Conservation (phyloP, 2,113 vertebrate species). For the Pseudopodoces humilis region DNA sequence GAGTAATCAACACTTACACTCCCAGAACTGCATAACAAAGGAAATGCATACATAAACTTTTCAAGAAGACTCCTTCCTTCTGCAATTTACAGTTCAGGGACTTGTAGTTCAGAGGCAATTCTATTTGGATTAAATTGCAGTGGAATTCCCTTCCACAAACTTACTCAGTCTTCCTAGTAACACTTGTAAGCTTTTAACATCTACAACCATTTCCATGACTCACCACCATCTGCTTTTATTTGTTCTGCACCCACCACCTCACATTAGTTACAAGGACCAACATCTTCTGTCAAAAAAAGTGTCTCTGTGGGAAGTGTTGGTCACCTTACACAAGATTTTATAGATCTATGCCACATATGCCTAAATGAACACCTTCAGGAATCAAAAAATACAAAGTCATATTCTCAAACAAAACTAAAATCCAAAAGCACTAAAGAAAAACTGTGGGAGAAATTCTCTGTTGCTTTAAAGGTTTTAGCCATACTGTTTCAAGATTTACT, state of each 20-base stretch:
- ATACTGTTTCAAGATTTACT: not conserved
- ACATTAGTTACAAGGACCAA: not conserved
- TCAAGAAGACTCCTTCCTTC: not conserved
- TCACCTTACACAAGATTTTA: not conserved
- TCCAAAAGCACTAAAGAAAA: not conserved
- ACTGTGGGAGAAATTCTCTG: not conserved
- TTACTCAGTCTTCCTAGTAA: not conserved
- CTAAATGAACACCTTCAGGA: not conserved
- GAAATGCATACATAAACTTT: not conserved
- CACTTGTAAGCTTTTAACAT: not conserved
- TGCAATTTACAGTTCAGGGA: not conserved
- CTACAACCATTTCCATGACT: not conserved
- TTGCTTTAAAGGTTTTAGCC: not conserved
- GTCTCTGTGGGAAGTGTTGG: not conserved
- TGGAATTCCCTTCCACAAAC: not conserved
- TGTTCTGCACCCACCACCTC: not conserved
- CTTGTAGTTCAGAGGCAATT: not conserved
- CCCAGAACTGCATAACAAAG: not conserved
- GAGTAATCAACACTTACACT: not conserved
- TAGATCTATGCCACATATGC: not conserved
- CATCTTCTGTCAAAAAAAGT: not conserved
- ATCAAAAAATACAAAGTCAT: not conserved
- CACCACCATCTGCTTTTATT: not conserved
- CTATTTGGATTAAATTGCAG: not conserved
- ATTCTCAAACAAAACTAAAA: not conserved